phyloP scores from a whole-genome alignment of 2,113 vertebrate genomes.

The Isichthys henryi region DNA sequence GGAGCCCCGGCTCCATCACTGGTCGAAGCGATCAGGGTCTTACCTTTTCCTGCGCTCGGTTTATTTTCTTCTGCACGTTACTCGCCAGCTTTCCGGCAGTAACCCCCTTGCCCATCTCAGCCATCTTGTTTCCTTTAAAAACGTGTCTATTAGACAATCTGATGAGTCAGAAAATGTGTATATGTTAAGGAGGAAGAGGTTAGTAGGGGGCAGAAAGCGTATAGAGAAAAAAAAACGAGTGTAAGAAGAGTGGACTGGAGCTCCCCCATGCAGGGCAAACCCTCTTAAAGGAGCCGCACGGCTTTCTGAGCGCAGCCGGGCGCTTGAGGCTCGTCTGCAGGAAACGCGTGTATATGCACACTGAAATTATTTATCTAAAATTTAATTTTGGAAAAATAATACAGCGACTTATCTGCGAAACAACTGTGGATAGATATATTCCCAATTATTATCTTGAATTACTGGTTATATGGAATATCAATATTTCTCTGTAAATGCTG shows the following conservation, averaged over 20 bases:
- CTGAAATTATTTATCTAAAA: neutral
- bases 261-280: neutral
- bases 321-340: neutral
- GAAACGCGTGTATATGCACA: neutral
- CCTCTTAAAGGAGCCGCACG: slow-evolving; percentile 28
- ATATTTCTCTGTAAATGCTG: neutral
- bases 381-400: neutral
- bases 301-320: neutral
- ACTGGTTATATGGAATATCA: neutral
- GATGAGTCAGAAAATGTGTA: slow-evolving; percentile 30
- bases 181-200: slow-evolving; percentile 25
- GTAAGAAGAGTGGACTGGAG: slow-evolving; percentile 20
- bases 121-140: slow-evolving; percentile 70
- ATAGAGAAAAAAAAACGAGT: slow-evolving; percentile 39
- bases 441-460: neutral
- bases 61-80: slow-evolving; percentile 96
- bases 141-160: slow-evolving; percentile 9
- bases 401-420: neutral
- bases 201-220: slow-evolving; percentile 21
- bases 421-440: neutral
- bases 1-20: neutral
- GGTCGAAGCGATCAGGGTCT: slow-evolving; percentile 22
- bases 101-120: slow-evolving; percentile 92
- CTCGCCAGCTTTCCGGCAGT: slow-evolving; percentile 91
- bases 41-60: slow-evolving; percentile 94